Evolutionary conservation across 2,888 invertebrate genomes (phyloP), one percentile per base, ranked within the genome.

Genomic region (Caenorhabditis panamensis): DNA sequence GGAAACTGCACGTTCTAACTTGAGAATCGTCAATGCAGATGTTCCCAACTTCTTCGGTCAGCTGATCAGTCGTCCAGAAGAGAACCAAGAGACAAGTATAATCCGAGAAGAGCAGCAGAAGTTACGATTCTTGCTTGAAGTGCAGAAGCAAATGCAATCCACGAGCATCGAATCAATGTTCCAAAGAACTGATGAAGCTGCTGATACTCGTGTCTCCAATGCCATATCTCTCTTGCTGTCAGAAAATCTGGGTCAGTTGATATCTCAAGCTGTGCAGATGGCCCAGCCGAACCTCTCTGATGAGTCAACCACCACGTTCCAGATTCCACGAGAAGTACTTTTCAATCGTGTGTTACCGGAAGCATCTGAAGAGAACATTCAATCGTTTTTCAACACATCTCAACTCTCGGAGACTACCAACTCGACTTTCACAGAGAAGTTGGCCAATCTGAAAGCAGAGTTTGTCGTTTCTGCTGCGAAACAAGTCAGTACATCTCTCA

Each of bases 391-490:
- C 67, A 67, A 67, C 24, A 79, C 79, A 18, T 56, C 49, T 0
- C 41, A 68, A 18, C 31, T 63, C 18, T 66, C 67, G n/a, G 66
- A 75, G 13, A 36, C 59, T 8, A 64, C 69, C 2, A 51, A 47
- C 2, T 63, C 68, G 4, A 63, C 41, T 3, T 47, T 77, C 26
- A 22, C 68, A 11, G 49, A 69, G 16, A 68, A 77, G 54, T 16
- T 69, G 24, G 13, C 49, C 11, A 54, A 47, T 1, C 18, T 77
- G 41, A 68, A 22, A n/a, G 44, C 77, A 9, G 77, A 77, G 47
- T 77, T 77, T n/a, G 58, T 69, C 18, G n/a, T 36, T 18, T 77
- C 77, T 53, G 77, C 68, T 6, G 56, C 77, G 9, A 62, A 63
- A 49, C 77, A 77, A 64, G 47, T 77, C 11, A 69, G 67, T 16